Evolutionary conservation across 1,140 invertebrate species (phyloP).

Genomic region (Ctenoplectra terminalis): DNA sequence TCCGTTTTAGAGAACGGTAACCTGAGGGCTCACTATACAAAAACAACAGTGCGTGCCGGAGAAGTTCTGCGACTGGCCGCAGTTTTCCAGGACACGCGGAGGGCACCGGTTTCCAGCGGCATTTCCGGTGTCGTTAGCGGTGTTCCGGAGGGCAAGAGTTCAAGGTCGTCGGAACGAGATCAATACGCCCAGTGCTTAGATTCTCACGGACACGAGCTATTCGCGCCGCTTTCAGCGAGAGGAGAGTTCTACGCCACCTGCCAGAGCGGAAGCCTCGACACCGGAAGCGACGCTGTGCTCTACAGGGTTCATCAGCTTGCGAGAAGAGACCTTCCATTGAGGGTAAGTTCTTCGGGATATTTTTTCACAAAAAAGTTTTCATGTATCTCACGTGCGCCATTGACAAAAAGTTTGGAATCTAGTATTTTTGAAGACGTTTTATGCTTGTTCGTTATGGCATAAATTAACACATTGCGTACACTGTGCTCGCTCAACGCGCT

Average conservation of each 20-base stretch:
- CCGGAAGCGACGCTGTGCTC: slow-evolving; percentile 79
- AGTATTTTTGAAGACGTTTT: too few species aligned
- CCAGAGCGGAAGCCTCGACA: slow-evolving; percentile 79
- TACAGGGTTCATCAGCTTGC: slow-evolving; percentile 80
- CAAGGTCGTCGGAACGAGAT: slow-evolving; percentile 79
- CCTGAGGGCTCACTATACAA: slow-evolving; percentile 80
- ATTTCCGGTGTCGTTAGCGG: slow-evolving; percentile 71
- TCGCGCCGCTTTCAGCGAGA: slow-evolving; percentile 77
- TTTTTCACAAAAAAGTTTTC: too few species aligned
- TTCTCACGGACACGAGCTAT: slow-evolving; percentile 79
- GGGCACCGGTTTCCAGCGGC: slow-evolving; percentile 69
- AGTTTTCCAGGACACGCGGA: slow-evolving; percentile 82
- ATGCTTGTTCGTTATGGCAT: too few species aligned
- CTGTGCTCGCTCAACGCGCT: too few species aligned
- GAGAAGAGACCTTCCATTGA: slow-evolving; percentile 78
- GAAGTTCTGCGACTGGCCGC: slow-evolving; percentile 81
- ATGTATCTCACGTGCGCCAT: too few species aligned
- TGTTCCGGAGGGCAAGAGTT: slow-evolving; percentile 77
- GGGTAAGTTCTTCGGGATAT: slow-evolving; percentile 62
- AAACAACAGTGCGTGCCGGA: slow-evolving; percentile 80
- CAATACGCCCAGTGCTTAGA: slow-evolving; percentile 83
- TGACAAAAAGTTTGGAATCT: too few species aligned
- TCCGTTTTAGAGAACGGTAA: slow-evolving; percentile 79
- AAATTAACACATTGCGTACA: too few species aligned
- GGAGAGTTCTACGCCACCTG: slow-evolving; percentile 81